These are phyloP conservation scores for Parotocinclus haroldoi DNA, from an alignment of 2,797 vertebrate genomes.

Conservation along the genomic window DNA sequence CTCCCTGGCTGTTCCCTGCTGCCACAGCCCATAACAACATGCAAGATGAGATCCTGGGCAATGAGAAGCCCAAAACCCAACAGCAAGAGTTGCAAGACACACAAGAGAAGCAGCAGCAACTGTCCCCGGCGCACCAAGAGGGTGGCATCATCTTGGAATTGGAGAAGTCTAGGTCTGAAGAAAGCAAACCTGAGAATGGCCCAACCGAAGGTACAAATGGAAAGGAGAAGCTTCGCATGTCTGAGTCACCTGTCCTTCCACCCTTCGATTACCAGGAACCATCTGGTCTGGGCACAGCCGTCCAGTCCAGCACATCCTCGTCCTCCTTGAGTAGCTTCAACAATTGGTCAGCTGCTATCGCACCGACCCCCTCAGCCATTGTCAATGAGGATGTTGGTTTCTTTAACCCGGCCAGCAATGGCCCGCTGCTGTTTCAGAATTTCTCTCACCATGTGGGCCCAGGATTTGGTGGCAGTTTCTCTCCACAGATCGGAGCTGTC, in stretches of 20 bases:
- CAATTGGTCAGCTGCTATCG: constrained; percentile 98
- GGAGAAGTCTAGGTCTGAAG: constrained; percentile 89
- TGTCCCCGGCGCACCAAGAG: constrained; percentile 93
- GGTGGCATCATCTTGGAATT: constrained; percentile 91
- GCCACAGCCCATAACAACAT: constrained; percentile 93
- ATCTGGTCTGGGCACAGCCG: constrained; percentile 86
- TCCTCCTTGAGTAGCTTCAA: constrained; percentile 93
- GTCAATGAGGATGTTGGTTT: constrained; percentile 98
- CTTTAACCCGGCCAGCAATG: constrained; percentile 97
- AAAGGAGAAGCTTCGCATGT: constrained; percentile 93
- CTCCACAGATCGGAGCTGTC: constrained; percentile 93
- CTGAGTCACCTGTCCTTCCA: constrained; percentile 93
- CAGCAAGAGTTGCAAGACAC: constrained; percentile 94
- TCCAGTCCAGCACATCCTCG: constrained; percentile 87
- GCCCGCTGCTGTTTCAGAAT: constrained; percentile 97
- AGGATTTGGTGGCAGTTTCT: constrained; percentile 96
- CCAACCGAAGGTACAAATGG: constrained; percentile 84
- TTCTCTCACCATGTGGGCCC: constrained; percentile 98
- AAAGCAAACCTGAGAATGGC: constrained; percentile 83
- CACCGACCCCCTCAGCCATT: constrained; percentile 90
- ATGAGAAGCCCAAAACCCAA: constrained; percentile 94
- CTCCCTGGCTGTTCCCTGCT: constrained; percentile 97
- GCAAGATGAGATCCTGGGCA: constrained; percentile 95
- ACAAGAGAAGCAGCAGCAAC: constrained; percentile 88
- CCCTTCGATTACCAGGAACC: constrained; percentile 96